A percentile compares a stretch with the other conserved stretches of the same genome.
Conservation (phyloP, 1,140 invertebrate genomes). For the Charaxes varanes region DNA sequence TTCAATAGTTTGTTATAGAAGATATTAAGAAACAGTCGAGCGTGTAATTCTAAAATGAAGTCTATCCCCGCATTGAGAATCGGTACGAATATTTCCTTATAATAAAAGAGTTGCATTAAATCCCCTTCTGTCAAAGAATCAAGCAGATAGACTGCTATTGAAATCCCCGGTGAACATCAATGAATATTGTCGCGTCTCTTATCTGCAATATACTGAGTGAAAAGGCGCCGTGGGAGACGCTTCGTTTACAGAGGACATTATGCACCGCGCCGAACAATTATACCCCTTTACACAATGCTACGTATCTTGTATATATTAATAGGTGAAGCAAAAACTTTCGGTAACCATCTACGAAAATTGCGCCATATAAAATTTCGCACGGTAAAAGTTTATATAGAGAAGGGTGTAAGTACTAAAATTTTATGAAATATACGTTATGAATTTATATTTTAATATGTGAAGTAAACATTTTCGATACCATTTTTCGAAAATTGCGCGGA, state of each 20-base stretch:
- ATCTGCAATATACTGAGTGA: conserved; percentile 49
- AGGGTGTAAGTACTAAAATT: no score
- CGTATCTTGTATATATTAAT: no score
- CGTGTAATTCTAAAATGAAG: conserved; percentile 14
- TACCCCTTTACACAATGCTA: conserved; percentile 3
- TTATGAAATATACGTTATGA: no score
- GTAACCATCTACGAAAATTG: no score
- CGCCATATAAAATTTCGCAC: no score
- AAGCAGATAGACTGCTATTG: conserved; percentile 59
- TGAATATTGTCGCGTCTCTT: conserved; percentile 67
- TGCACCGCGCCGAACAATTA: conserved; percentile 15
- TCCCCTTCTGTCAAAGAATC: conserved; percentile 59
- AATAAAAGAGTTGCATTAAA: conserved; percentile 52
- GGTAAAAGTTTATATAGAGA: no score
- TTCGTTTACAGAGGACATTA: conserved; percentile 15
- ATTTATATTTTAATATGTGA: no score
- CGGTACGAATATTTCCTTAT: conserved; percentile 43
- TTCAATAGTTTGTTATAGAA: no score
- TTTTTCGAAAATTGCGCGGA: no score
- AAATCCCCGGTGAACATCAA: conserved; percentile 65
- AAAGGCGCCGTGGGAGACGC: conserved; percentile 25
- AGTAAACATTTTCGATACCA: no score
- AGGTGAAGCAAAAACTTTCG: no score
- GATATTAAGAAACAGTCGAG: not conserved
- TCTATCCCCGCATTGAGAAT: conserved; percentile 26